Evolutionary conservation across 2,888 invertebrate species (phyloP).

Genomic region (Aromia moschata): DNA sequence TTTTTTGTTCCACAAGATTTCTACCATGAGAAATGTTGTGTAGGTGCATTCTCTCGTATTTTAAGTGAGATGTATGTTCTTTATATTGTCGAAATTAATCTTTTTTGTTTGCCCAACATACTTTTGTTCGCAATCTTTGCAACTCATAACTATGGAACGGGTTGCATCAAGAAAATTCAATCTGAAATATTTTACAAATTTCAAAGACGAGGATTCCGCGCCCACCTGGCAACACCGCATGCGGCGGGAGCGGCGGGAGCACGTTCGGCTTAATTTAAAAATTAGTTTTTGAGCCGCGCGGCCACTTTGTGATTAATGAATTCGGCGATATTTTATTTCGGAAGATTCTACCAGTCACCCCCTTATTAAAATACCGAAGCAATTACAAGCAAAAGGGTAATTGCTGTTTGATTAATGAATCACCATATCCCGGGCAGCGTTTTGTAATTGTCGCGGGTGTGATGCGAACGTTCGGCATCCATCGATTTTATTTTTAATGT

Average conservation of each 20-base stretch:
- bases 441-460: conserved; percentile 44
- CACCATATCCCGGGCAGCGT: conserved; percentile 44
- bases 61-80: too few relatives aligned
- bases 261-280: conserved; percentile 27
- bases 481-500: conserved; percentile 34
- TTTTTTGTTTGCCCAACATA: too few relatives aligned
- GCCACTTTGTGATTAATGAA: conserved; percentile 48
- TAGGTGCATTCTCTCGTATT: too few relatives aligned
- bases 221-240: conserved; percentile 1
- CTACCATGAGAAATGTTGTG: too few relatives aligned
- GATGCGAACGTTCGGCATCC: conserved; percentile 35
- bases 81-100: too few relatives aligned
- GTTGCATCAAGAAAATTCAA: too few relatives aligned
- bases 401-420: conserved; percentile 50
- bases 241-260: background rate
- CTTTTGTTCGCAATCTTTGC: too few relatives aligned
- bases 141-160: too few relatives aligned
- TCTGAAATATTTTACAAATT: too few relatives aligned
- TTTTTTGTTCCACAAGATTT: too few relatives aligned
- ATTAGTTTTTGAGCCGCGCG: conserved; percentile 28
- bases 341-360: conserved; percentile 52
- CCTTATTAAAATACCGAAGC: conserved; percentile 51
- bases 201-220: too few relatives aligned
- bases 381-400: conserved; percentile 48
- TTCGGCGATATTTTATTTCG: conserved; percentile 51